phyloP scores from a whole-genome alignment of 2,113 vertebrate species.

The Syrmaticus mikado region DNA sequence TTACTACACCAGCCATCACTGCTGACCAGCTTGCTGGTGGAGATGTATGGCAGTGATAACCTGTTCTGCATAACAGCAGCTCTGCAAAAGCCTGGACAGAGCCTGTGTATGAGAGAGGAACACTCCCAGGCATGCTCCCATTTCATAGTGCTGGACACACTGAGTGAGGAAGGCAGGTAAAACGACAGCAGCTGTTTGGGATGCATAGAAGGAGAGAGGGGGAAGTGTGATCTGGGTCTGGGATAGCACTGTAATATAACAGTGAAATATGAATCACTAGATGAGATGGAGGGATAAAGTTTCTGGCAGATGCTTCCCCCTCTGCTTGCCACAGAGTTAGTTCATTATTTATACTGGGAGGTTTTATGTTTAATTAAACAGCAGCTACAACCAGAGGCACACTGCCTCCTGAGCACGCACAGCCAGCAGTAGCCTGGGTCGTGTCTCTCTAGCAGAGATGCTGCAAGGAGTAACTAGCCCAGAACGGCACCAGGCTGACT shows the following conservation, averaged over 20 bases:
- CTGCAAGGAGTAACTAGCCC: not conserved
- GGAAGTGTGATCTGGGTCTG: not conserved
- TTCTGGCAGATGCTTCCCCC: not conserved
- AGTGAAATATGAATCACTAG: not conserved
- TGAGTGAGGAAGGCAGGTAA: not conserved
- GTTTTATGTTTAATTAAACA: constrained; percentile 47
- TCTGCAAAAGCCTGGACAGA: not conserved
- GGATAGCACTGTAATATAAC: accelerated
- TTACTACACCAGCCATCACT: accelerated
- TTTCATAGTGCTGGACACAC: not conserved
- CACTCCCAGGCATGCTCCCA: accelerated
- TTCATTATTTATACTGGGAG: constrained; percentile 53
- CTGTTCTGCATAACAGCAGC: not conserved
- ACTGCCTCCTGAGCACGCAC: not conserved
- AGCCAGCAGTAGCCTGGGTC: not conserved
- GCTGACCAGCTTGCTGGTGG: not conserved
- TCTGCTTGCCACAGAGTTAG: not conserved
- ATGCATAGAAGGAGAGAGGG: not conserved
- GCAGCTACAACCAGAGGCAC: not conserved
- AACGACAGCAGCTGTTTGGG: not conserved
- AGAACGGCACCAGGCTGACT: not conserved
- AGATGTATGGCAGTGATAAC: accelerated
- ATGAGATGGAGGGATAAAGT: not conserved
- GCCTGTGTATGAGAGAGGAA: not conserved
- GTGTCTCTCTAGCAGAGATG: not conserved